Percentiles rank a stretch among this genome's conserved stretches.
These are phyloP conservation scores for Sardina pilchardus DNA, from an alignment of 2,113 vertebrate species.

Conservation along the genomic window DNA sequence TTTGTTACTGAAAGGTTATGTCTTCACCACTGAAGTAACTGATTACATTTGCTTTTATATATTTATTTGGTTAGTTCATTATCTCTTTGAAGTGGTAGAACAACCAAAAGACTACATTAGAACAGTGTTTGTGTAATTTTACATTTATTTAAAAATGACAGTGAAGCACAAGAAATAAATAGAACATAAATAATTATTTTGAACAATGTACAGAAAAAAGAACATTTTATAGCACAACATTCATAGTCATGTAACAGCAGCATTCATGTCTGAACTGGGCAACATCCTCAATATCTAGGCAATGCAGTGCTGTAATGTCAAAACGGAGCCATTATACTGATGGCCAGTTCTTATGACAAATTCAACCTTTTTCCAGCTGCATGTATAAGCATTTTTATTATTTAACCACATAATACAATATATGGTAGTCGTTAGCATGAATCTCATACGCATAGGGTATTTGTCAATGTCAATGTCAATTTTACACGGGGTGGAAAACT, in stretches of 20 bases:
- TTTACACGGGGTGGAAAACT: background rate
- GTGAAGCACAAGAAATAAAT: constrained; percentile 11
- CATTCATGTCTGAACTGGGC: background rate
- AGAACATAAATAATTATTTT: constrained; percentile 32
- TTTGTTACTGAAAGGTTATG: background rate
- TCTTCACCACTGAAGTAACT: background rate
- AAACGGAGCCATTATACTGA: background rate
- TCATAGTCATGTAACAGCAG: constrained; percentile 12
- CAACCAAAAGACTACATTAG: background rate
- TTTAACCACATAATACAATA: background rate
- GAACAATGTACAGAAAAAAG: constrained; percentile 4
- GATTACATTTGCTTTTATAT: background rate
- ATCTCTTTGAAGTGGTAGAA: background rate
- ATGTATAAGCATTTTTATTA: background rate
- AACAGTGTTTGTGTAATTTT: background rate
- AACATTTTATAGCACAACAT: constrained; percentile 11
- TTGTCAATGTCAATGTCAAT: background rate
- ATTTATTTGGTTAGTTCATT: background rate
- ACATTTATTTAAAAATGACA: constrained; percentile 24
- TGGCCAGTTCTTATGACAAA: background rate
- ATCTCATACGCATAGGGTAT: background rate
- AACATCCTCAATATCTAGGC: background rate
- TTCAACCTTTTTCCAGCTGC: background rate
- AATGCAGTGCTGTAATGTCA: background rate
- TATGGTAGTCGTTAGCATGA: background rate